phyloP scores from a whole-genome alignment of 2,888 invertebrate genomes.

The Hydrotaea diabolus region DNA sequence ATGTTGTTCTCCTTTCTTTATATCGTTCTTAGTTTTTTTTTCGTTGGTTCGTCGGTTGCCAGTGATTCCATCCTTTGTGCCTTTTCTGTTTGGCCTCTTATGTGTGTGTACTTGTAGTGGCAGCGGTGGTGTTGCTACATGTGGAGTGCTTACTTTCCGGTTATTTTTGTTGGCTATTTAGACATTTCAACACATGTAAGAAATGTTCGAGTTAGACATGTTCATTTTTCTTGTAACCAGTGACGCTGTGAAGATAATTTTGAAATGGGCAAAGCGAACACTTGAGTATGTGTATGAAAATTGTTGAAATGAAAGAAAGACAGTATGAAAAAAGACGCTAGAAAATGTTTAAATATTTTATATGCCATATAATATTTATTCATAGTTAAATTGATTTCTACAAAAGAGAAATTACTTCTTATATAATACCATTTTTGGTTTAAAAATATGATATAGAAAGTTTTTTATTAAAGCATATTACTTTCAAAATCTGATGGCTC shows the following conservation, averaged over 20 bases:
- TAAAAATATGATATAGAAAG: too few species aligned
- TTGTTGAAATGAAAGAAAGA: not conserved
- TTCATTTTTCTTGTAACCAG: not conserved
- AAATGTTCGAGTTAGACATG: constrained; percentile 39
- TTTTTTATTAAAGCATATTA: too few species aligned
- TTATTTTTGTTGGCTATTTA: constrained; percentile 41
- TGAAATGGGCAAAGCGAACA: not conserved
- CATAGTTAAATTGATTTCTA: constrained; percentile 25
- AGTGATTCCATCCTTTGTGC: constrained; percentile 14
- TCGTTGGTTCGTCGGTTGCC: not conserved
- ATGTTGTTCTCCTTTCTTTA: constrained; percentile 11
- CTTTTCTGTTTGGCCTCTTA: constrained; percentile 23
- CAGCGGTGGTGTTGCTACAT: not conserved
- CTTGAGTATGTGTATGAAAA: not conserved
- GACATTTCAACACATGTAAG: constrained; percentile 49
- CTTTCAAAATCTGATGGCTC: too few species aligned
- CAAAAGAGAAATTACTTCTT: constrained; percentile 30
- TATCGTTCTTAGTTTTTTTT: not conserved
- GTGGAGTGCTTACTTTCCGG: not conserved
- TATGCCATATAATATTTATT: not conserved
- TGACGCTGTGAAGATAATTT: not conserved
- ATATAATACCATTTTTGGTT: not conserved
- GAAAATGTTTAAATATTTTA: not conserved
- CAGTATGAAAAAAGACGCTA: not conserved
- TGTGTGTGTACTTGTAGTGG: not conserved